Evolutionary conservation across 2,113 vertebrate species (phyloP).

Genomic region (Chloropsis hardwickii): DNA sequence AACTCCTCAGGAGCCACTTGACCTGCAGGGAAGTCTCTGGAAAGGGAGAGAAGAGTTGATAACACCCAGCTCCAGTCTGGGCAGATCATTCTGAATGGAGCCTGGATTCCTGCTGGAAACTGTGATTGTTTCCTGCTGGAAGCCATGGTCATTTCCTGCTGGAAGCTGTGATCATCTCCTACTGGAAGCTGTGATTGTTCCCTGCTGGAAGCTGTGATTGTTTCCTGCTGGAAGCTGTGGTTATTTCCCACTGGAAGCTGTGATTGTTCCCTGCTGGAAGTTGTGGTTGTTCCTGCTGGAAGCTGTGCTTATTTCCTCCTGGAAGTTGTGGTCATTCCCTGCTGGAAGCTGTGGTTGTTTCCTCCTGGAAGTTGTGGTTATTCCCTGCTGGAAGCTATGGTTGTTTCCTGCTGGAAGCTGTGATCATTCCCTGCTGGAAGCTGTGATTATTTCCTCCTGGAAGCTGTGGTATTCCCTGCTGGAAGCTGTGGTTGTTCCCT

Average conservation of each 20-base stretch:
- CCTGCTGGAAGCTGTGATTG: not conserved
- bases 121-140: not conserved
- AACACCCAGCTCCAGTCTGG: not conserved
- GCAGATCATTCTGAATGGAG: not conserved
- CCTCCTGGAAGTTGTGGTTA: not conserved
- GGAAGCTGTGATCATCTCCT: not conserved
- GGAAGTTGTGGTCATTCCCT: not conserved
- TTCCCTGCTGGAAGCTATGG: not conserved
- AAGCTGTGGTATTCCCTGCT: not conserved
- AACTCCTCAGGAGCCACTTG: not conserved
- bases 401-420: not conserved
- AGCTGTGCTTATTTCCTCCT: not conserved
- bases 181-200: not conserved
- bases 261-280: not conserved
- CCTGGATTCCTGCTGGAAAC: not conserved
- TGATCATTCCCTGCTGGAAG: not conserved
- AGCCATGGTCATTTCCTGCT: not conserved
- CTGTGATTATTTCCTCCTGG: not conserved
- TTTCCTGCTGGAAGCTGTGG: too few species aligned
- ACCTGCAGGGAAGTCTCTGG: not conserved
- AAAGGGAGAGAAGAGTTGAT: not conserved
- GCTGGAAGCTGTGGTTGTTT: not conserved
- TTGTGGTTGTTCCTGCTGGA: not conserved
- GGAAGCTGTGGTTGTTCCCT: fast-evolving
- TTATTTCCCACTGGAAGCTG: not conserved